Evolutionary conservation across 1,140 invertebrate genomes (phyloP), one percentile per base, ranked within the genome.

Genomic region (Drosophila kurseongensis): DNA sequence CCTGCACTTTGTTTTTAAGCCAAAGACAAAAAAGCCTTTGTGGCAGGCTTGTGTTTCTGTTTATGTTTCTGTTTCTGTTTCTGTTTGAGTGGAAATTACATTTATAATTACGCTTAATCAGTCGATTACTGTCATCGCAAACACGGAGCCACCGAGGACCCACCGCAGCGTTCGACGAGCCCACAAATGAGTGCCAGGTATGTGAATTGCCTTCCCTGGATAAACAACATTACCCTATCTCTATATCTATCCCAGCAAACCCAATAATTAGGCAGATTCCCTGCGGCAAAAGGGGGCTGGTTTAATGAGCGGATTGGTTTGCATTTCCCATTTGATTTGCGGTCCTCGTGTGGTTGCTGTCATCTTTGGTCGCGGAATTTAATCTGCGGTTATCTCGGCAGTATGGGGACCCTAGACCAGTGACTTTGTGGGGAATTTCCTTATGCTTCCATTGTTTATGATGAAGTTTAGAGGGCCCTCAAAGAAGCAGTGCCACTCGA

Each of bases 51-150:
- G 12, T 35, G 59, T 38, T 5, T 38, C 8, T n/a, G 35, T 35
- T 16, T n/a, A 29, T 41, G 51, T 18, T 10, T 8, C 10, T 27
- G 38, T 18, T 10, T 8, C 10, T 27, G 38, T 29, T 52, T 68
- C 54, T 47, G 38, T 29, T 74, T 60, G 32, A 29, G 45, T 56
- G 48, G 9, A 38, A 69, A 69, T 84, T 51, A 68, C 61, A 63
- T 85, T 76, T 32, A 69, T 69, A 76, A 84, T 60, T 75, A 56
- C 42, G 42, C 38, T 35, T 63, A 75, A 74, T 63, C 59, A 50
- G 42, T 23, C 42, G 59, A 63, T 75, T 73, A 74, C 51, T 71
- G 63, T 71, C 54, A 48, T 48, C 65, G 66, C 50, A 16, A 55
- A 55, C 66, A 69, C 35, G 54, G 38, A 23, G 4, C 8, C 23